Conservation (phyloP, 2,113 vertebrate genomes). For the Capreolus pygargus region DNA sequence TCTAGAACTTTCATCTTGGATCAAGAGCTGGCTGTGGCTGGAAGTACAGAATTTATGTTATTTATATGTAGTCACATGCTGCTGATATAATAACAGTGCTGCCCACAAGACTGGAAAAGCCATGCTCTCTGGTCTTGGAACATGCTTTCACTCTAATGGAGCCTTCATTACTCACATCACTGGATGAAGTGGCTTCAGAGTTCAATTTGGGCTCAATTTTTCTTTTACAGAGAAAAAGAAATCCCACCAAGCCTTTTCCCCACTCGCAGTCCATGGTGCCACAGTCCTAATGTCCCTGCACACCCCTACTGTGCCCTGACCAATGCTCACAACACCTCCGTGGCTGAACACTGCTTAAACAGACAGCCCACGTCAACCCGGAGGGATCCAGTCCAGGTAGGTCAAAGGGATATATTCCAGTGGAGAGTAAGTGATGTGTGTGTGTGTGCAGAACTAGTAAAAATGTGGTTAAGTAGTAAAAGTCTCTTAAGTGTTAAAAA, state of each 20-base stretch:
- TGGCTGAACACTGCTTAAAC: not conserved
- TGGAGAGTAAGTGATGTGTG: not conserved
- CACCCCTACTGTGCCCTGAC: slow-evolving; percentile 69
- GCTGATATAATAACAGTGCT: not conserved
- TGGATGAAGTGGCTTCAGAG: not conserved
- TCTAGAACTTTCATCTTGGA: not conserved
- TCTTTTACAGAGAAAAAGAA: slow-evolving; percentile 71
- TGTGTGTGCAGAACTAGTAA: not conserved
- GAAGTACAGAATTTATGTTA: not conserved
- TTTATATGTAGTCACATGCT: not conserved
- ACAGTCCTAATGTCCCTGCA: slow-evolving; percentile 33
- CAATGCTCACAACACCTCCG: not conserved
- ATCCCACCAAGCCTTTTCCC: not conserved
- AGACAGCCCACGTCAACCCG: not conserved
- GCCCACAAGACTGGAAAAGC: not conserved
- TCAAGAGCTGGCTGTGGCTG: not conserved
- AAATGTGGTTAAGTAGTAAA: not conserved
- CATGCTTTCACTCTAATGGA: not conserved
- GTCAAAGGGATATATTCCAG: not conserved
- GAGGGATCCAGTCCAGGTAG: slow-evolving; percentile 52
- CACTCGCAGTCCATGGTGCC: slow-evolving; percentile 72
- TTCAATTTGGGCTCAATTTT: slow-evolving; percentile 21
- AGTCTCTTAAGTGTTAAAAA: not conserved
- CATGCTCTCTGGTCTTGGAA: not conserved
- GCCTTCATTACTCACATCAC: not conserved